These are phyloP conservation scores for Peromyscus nudipes DNA, from an alignment of 2,797 vertebrate genomes.

Conservation along the genomic window DNA sequence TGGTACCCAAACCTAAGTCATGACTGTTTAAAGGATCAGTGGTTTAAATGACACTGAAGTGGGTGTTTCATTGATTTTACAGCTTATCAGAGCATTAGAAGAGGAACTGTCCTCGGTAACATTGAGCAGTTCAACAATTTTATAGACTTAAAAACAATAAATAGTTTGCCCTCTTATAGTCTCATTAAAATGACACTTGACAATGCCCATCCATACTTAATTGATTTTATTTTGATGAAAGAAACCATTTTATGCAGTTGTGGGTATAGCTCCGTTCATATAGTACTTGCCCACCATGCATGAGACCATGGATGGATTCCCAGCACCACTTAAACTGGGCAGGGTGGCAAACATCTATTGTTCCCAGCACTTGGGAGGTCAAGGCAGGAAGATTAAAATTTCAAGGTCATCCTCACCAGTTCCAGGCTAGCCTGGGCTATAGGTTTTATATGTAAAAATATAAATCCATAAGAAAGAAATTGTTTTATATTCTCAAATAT, in stretches of 20 bases:
- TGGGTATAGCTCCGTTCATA: not conserved
- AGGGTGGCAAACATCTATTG: not conserved
- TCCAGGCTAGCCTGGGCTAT: not conserved
- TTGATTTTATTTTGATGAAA: slow-evolving; percentile 7
- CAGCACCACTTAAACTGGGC: not conserved
- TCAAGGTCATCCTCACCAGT: not conserved
- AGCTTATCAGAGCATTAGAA: not conserved
- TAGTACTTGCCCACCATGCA: not conserved
- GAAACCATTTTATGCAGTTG: not conserved
- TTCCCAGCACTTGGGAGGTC: too few species aligned
- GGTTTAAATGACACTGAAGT: not conserved
- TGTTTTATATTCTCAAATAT: not conserved
- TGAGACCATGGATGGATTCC: not conserved
- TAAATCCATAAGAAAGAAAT: not conserved
- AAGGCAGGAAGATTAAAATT: not conserved
- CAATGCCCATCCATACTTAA: not conserved
- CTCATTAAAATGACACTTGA: not conserved
- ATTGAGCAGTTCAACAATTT: not conserved
- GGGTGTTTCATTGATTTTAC: not conserved
- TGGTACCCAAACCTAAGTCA: not conserved
- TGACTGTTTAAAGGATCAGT: not conserved
- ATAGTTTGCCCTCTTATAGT: not conserved
- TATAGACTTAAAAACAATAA: slow-evolving; percentile 1
- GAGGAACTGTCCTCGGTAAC: not conserved
- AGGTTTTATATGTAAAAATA: not conserved